A percentile compares a stretch with the other conserved stretches of the same genome.
These are phyloP conservation scores for Drosophila trapezifrons DNA, from an alignment of 1,140 invertebrate genomes.

Conservation along the genomic window DNA sequence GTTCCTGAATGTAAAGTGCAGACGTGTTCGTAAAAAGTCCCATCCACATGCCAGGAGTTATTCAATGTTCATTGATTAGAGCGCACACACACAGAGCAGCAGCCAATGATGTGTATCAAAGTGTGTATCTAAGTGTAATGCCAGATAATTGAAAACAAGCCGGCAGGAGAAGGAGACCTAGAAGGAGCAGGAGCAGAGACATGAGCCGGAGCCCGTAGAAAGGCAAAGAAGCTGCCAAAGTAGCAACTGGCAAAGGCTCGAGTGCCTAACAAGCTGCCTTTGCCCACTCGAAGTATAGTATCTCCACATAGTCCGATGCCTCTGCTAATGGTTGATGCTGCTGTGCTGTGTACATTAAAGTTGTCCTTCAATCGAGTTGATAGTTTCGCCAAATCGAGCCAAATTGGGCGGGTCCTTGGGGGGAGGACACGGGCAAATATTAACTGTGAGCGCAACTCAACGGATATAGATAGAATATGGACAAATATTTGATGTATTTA, in stretches of 20 bases:
- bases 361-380: conserved; percentile 39
- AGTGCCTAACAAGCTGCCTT: conserved; percentile 8
- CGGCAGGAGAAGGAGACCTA: background rate
- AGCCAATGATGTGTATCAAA: conserved; percentile 21
- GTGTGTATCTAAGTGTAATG: conserved; percentile 51
- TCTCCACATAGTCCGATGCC: conserved; percentile 8
- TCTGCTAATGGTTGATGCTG: conserved; percentile 27
- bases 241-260: conserved; percentile 31
- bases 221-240: conserved; percentile 38
- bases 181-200: background rate
- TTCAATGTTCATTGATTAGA: conserved; percentile 70
- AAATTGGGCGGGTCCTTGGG: conserved; percentile 7
- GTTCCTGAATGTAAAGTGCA: conserved; percentile 35
- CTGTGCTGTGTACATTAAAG: conserved; percentile 40
- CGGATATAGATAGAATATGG: conserved; percentile 21
- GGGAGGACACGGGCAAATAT: conserved; percentile 21
- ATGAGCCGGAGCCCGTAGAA: conserved; percentile 23
- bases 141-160: conserved; percentile 70
- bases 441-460: conserved; percentile 16
- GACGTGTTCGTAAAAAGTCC: conserved; percentile 47
- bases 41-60: conserved; percentile 51
- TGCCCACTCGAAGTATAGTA: conserved; percentile 14
- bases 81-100: conserved; percentile 19
- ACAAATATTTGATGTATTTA: conserved; percentile 42
- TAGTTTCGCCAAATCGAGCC: conserved; percentile 29